Evolutionary conservation across 1,140 invertebrate species (phyloP), one percentile per base, ranked within the genome.

Genomic region (Lepidostoma basale): DNA sequence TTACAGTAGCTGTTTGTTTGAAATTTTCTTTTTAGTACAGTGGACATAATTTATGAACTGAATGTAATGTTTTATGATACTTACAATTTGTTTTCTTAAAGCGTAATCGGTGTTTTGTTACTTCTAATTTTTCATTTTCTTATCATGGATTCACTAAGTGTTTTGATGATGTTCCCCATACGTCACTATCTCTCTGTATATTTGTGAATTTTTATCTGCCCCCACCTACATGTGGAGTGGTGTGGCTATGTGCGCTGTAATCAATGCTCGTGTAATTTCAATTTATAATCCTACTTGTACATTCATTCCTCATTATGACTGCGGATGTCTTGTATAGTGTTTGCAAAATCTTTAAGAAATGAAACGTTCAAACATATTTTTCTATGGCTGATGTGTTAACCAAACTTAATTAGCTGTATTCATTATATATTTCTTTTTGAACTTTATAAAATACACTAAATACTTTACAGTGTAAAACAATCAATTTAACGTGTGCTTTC

Each of bases 261-360:
- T 52, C 63, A 66, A 62, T 68, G 70, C 40, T 67, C 40, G 52
- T 45, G 47, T 62, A 36, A 67, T 69, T 73, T 69, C 67, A 73
- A 73, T 73, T 73, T 73, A 69, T 73, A 69, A 73, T 67, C 64
- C 52, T 16, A 59, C 45, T 52, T 47, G 40, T 52, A 42, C 63
- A 56, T 63, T 60, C 62, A 23, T 23, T 39, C 33, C 36, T 69
- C 62, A 67, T 56, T 69, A 59, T 59, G 14, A 59, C 12, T 25
- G 44, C 14, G 67, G 44, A 33, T 62, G 65, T 40, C 42, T 23
- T 23, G 64, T 67, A 58, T 28, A 42, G 56, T 25, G 16, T 67
- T 66, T 58, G 60, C 59, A 20, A 67, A 60, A 71, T 70, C 59
- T 62, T 49, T 33, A 28, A 40, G 56, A 67, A 67, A 67, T 67